Percentiles rank a stretch among this genome's conserved stretches.
phyloP scores from a whole-genome alignment of 1,140 invertebrate species.

The Bactericera cockerelli region DNA sequence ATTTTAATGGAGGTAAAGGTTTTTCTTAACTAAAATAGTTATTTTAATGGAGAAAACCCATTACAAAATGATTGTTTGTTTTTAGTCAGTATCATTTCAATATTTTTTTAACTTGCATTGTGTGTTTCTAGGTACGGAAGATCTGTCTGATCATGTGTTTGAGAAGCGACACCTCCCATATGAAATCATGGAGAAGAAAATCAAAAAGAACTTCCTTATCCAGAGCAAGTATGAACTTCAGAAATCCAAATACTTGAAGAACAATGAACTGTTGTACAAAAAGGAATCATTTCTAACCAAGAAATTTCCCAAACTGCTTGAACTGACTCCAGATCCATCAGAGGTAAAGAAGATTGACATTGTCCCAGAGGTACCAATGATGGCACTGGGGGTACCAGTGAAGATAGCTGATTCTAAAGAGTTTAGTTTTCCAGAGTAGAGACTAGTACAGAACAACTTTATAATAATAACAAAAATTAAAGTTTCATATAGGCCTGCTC shows the following conservation, averaged over 20 bases:
- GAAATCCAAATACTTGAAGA: background rate
- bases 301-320: background rate
- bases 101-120: background rate
- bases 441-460: no score
- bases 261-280: constrained; percentile 3
- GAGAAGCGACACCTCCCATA: background rate
- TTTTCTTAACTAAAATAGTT: no score
- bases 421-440: no score
- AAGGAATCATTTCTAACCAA: background rate
- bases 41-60: no score
- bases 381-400: background rate
- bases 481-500: no score
- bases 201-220: background rate
- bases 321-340: background rate
- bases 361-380: background rate
- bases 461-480: no score
- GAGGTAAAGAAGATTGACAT: background rate
- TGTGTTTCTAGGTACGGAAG: background rate
- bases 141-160: constrained; percentile 5
- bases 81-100: no score
- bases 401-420: background rate
- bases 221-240: background rate
- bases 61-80: no score
- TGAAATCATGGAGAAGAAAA: constrained; percentile 2
- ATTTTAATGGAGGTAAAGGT: no score